Conservation (phyloP, 2,113 vertebrate species). For the Rhineura floridana region DNA sequence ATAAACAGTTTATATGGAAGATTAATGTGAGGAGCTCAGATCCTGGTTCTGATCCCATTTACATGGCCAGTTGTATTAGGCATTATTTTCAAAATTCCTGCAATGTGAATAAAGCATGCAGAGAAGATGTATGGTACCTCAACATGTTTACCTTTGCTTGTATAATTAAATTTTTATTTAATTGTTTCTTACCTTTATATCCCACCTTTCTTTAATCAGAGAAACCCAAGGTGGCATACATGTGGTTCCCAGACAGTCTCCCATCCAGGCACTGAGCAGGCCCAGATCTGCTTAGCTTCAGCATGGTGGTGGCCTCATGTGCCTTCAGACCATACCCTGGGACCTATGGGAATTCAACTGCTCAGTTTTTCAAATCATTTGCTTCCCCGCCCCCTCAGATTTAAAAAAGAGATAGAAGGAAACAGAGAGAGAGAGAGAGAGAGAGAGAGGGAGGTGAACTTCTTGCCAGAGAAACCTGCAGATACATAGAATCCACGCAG, state of each 20-base stretch:
- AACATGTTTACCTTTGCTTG: neutral
- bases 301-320: too few relatives aligned
- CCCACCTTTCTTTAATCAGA: too few relatives aligned
- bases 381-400: neutral
- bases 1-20: neutral
- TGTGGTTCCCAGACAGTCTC: too few relatives aligned
- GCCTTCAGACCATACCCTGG: too few relatives aligned
- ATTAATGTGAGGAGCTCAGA: neutral
- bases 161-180: too few relatives aligned
- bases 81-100: neutral
- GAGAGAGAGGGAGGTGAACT: too few relatives aligned
- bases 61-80: neutral
- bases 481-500: neutral
- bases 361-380: neutral
- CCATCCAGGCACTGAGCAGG: too few relatives aligned
- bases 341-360: too few relatives aligned
- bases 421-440: neutral
- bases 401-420: neutral
- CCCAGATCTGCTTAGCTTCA: too few relatives aligned
- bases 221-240: too few relatives aligned
- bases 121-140: neutral
- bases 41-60: neutral
- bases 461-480: neutral
- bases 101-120: neutral
- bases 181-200: too few relatives aligned